Base-by-base conservation (phyloP, 2,113 vertebrate species). In the Neotoma lepida region DNA sequence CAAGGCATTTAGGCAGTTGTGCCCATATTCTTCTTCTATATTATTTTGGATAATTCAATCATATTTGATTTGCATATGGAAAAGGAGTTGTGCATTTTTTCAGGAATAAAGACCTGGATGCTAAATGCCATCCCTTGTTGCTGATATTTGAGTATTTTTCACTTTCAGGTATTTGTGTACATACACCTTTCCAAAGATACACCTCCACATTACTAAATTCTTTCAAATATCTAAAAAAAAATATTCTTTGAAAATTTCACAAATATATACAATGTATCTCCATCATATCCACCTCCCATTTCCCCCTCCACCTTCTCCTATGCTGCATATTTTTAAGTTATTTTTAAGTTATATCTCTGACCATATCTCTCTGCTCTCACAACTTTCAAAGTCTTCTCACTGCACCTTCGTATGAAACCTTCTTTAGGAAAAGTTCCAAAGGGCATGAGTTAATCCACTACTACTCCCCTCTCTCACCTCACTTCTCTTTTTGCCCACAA, bases 21-120 rank as follows among this genome's bases (percentile, higher is more conserved):
- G 35, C 17, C 61, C 39, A 71, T 84, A 93, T 68, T 78, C 58
- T 5, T 81, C 1, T 39, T 95, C 90, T 94, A 82, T 85, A 51
- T 76, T 87, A 70, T 85, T 90, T 94, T 41, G 93, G 28, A 73
- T 51, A 85, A 82, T 81, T 85, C 92, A 92, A 91, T 93, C 28
- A 92, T n/a, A 90, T 90, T 89, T 93, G 35, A 95, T 77, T 92
- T 78, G 4, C 26, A 93, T 81, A 86, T 95, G 4, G 86, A 95
- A 95, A 86, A 70, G 22, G 93, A 89, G 6, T 63, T 17, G 73
- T 93, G 26, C 22, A 51, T 80, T 95, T 91, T 68, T 88, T 91
- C 56, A 95, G 66, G 46, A 84, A 71, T 84, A 91, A 89, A 95
- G 13, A 39, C 35, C 46, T 28, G 14, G 89, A 84, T 4, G 39